Evolutionary conservation across 1,140 invertebrate species (phyloP), one percentile per base, ranked within the genome.

Genomic region (Pseudobourletiella spinata): DNA sequence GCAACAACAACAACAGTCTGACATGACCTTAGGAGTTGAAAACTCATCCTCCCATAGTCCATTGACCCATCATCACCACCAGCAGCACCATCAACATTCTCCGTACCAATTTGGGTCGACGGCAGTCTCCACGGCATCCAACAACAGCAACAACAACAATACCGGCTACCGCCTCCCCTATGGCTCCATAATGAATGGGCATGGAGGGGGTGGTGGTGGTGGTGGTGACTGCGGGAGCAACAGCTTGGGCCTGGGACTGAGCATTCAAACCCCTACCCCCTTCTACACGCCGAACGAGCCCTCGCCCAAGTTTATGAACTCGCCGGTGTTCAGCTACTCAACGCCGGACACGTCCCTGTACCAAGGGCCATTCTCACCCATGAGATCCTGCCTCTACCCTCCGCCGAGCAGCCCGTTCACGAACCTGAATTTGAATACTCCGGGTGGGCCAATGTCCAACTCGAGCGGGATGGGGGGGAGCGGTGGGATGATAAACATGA

Each of bases 251-350:
- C 20, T 48, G n/a, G 32, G 32, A 48, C 44, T 48, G 44, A 26
- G 48, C 14, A 51, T 68, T 26, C 66, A 63, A 22, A 69, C 68
- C 0, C 68, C 68, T 26, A 66, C 59, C 0, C 62, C 68, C 29
- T 69, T 69, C 56, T 69, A 59, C 54, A 69, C 68, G 2, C 68
- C 68, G 14, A 69, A 69, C 55, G 68, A 69, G 20, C 64, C 64
- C 1, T 69, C 68, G 2, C 68, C 68, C 3, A 66, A 66, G 29
- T 69, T 69, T 43, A 66, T 69, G 64, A 69, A 66, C 32, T 69
- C 64, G n/a, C 68, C 64, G 32, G 62, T 69, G 15, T 69, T 69
- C 39, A 66, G 61, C 48, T 69, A 69, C 30, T 64, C 67, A 1
- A 64, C 58, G n/a, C 67, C 61, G 2, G 68, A 69, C 59, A 64